Conservation (phyloP, 2,113 vertebrate species). For the Chelonoidis abingdonii region DNA sequence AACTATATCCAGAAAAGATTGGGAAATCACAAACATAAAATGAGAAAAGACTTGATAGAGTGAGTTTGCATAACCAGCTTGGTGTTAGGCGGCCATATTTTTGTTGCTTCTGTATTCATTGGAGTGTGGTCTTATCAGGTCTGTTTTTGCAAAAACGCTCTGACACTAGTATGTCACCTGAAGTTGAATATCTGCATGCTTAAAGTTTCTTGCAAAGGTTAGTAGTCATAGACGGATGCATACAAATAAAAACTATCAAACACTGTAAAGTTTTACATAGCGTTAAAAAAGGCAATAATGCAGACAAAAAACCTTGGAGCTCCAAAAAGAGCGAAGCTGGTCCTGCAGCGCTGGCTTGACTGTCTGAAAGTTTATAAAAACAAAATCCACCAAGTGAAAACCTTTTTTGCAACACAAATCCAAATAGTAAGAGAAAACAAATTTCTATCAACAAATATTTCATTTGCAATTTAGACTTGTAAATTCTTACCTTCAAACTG, state of each 20-base stretch:
- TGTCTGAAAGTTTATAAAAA: conserved; percentile 87
- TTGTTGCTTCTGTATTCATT: conserved; percentile 51
- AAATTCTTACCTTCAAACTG: conserved; percentile 91
- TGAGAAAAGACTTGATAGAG: conserved; percentile 73
- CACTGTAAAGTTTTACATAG: conserved; percentile 65
- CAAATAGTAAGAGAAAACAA: conserved; percentile 34
- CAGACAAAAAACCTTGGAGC: conserved; percentile 85
- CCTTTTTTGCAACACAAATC: conserved; percentile 33
- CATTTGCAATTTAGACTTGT: background rate
- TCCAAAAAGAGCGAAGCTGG: conserved; percentile 87
- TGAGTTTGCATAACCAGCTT: conserved; percentile 76
- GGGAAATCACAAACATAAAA: conserved; percentile 85
- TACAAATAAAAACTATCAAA: conserved; percentile 72
- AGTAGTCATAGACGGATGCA: conserved; percentile 78
- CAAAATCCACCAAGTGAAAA: conserved; percentile 81
- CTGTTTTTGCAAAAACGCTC: conserved; percentile 50
- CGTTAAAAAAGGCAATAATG: conserved; percentile 80
- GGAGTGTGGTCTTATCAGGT: conserved; percentile 51
- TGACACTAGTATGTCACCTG: conserved; percentile 41
- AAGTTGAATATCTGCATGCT: conserved; percentile 74
- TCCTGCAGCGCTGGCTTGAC: conserved; percentile 85
- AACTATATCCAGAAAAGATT: conserved; percentile 25
- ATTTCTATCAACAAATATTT: background rate
- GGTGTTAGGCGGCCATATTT: conserved; percentile 77
- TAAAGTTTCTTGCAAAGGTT: conserved; percentile 73